phyloP scores from a whole-genome alignment of 2,113 vertebrate species.

The Ictalurus furcatus region DNA sequence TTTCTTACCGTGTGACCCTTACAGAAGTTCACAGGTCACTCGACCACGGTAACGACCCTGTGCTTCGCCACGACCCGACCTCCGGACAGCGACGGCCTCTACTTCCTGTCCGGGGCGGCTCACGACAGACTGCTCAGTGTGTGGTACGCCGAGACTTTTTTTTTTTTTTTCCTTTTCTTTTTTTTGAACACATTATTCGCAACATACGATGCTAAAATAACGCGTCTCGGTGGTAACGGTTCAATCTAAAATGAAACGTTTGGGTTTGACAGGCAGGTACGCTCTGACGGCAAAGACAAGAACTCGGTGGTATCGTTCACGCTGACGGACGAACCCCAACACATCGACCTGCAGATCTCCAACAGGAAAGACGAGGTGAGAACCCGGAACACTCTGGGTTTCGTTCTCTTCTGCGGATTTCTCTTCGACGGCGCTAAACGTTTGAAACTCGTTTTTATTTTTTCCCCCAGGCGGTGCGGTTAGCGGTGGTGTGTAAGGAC shows the following conservation, averaged over 20 bases:
- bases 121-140: conserved; percentile 93
- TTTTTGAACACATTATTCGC: no score
- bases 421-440: not conserved
- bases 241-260: not conserved
- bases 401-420: not conserved
- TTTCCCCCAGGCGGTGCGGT: conserved; percentile 83
- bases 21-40: conserved; percentile 96
- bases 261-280: conserved; percentile 83
- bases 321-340: conserved; percentile 87
- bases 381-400: no score
- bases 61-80: conserved; percentile 86
- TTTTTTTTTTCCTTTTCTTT: no score
- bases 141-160: conserved; percentile 78
- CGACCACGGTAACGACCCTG: conserved; percentile 88
- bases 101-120: conserved; percentile 92
- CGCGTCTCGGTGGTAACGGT: not conserved
- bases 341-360: conserved; percentile 84
- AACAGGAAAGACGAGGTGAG: conserved; percentile 91
- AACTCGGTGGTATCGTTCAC: conserved; percentile 92
- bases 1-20: conserved; percentile 18
- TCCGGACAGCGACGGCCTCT: conserved; percentile 86
- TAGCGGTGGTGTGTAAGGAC: conserved; percentile 93
- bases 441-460: not conserved
- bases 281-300: conserved; percentile 91
- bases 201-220: no score